phyloP scores from a whole-genome alignment of 2,888 invertebrate species.

The Patella pellucida region DNA sequence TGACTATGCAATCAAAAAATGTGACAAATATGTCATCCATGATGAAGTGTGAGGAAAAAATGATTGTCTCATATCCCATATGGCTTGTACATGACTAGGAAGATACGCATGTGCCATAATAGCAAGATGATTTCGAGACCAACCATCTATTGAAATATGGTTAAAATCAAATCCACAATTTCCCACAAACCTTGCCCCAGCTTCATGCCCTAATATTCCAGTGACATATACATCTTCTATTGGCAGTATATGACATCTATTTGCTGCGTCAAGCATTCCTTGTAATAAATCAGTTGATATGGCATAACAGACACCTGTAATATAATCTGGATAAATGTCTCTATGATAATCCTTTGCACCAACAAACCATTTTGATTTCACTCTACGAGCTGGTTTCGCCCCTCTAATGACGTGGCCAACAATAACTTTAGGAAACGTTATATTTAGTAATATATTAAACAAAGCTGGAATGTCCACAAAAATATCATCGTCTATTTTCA shows the following conservation, averaged over 20 bases:
- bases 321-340: not conserved
- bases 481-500: not conserved
- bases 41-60: no score
- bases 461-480: not conserved
- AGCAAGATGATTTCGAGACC: not conserved
- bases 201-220: not conserved
- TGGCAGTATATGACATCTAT: not conserved
- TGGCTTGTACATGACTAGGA: no score
- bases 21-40: no score
- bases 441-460: not conserved
- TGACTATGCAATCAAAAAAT: no score
- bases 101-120: no score
- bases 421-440: not conserved
- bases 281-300: not conserved
- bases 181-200: not conserved
- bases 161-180: not conserved
- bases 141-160: not conserved
- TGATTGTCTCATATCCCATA: no score
- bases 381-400: not conserved
- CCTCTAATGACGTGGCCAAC: not conserved
- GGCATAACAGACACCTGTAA: not conserved
- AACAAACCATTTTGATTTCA: not conserved
- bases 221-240: not conserved
- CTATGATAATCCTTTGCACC: not conserved
- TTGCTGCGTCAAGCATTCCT: not conserved